phyloP scores from a whole-genome alignment of 2,113 vertebrate species.

The Gyps fulvus region DNA sequence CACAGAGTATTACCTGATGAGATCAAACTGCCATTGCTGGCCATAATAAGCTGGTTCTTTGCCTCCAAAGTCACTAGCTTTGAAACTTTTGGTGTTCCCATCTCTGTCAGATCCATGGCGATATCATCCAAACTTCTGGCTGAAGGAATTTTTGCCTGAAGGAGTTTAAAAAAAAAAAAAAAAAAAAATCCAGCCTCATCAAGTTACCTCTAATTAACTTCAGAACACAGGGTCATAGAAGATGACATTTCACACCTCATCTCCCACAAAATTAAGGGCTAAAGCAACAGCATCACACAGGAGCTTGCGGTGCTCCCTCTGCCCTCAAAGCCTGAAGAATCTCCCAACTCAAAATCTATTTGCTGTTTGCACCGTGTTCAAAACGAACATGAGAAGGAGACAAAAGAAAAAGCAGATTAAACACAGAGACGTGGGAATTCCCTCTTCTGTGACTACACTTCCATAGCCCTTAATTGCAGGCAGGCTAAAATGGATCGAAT shows the following conservation, averaged over 20 bases:
- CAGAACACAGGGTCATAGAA: not conserved
- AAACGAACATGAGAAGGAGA: not conserved
- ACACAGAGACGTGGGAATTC: not conserved
- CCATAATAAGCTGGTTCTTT: constrained; percentile 92
- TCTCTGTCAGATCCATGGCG: constrained; percentile 90
- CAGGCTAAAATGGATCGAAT: not conserved
- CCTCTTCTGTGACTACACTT: not conserved
- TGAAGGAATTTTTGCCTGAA: constrained; percentile 89
- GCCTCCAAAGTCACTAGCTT: constrained; percentile 80
- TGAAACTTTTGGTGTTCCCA: constrained; percentile 76
- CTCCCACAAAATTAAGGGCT: constrained; percentile 14
- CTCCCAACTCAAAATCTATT: not conserved
- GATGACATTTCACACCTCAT: not conserved
- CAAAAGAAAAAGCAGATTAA: constrained; percentile 7
- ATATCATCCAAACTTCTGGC: constrained; percentile 91
- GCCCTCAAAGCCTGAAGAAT: not conserved
- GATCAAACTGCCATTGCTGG: constrained; percentile 93
- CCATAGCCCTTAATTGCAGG: not conserved
- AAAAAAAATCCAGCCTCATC: not conserved
- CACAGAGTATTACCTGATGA: constrained; percentile 82
- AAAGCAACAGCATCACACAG: not conserved
- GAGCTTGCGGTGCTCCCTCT: not conserved
- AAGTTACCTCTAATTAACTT: constrained; percentile 5
- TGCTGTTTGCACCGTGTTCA: not conserved
- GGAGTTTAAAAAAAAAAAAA: not conserved